Base-by-base conservation (phyloP, 2,888 invertebrate genomes). In the Drosophila meridiana region DNA sequence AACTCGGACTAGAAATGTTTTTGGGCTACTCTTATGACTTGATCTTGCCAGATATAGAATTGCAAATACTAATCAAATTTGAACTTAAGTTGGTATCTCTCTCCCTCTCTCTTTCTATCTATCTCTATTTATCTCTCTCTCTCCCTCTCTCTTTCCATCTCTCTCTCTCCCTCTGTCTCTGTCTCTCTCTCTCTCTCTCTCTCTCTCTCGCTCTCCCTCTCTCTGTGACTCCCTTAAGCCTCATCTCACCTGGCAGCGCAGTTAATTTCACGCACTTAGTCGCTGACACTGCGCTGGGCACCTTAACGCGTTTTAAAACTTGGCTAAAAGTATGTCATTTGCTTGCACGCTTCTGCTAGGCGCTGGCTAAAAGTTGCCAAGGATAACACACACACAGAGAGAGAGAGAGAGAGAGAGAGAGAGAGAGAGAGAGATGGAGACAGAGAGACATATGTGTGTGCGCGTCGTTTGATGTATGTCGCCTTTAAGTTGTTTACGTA, bases 251-350 rank as follows among this genome's bases (percentile, higher is more conserved):
- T 48, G 30, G 26, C 50, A 50, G 28, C 42, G 64, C 61, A 68
- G 79, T 79, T 79, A 78, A 78, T 70, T 79, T 79, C 53, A 65
- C 53, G 63, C 63, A 78, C 71, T 78, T 68, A 75, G 64, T 42
- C 70, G 52, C 59, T 78, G 78, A 57, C 68, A 53, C 32, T 34
- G 59, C 43, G 56, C 63, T 64, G 57, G 48, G 53, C 57, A 42
- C 47, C 68, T 61, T 64, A 73, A 60, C 64, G 78, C 73, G 62
- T 53, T 77, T 78, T 69, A 65, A 78, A 78, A 75, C 65, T 52
- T 67, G 53, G 50, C 62, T 67, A 34, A 58, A 70, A 79, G 75
- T 66, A 57, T 61, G 65, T 48, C 69, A 62, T 64, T 53, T 74
- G 69, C 26, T 50, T 61, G n/a, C 63, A 36, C 36, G 60, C 14